Conservation (phyloP, 2,888 invertebrate species). For the Aethes cnicana region DNA sequence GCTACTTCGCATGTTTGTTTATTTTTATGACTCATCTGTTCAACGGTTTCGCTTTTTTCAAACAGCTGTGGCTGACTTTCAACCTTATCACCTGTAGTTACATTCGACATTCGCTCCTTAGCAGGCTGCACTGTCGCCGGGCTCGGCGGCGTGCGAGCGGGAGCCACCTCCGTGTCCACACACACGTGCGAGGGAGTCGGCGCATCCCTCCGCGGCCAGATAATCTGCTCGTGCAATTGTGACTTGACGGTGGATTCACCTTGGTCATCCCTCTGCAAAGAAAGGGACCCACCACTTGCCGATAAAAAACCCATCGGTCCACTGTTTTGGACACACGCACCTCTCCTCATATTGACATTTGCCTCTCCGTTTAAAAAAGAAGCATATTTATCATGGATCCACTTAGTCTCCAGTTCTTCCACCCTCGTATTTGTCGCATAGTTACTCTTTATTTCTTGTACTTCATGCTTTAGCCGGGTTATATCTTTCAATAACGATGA, state of each 20-base stretch:
- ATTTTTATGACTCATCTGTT: no score
- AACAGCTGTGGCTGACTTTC: no score
- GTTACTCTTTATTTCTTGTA: background rate
- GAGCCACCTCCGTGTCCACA: background rate
- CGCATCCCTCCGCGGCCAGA: background rate
- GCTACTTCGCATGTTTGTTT: no score
- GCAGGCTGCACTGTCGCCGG: no score
- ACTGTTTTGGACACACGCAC: background rate
- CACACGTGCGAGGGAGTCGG: background rate
- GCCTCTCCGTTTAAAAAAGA: background rate
- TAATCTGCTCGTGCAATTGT: background rate
- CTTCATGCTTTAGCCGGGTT: background rate
- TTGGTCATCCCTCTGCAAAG: background rate
- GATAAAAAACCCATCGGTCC: constrained; percentile 2
- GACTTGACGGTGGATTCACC: background rate
- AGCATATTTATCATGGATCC: background rate
- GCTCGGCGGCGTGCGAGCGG: no score
- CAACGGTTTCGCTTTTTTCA: no score
- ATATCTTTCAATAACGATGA: background rate
- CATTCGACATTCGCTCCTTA: no score
- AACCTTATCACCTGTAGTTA: no score
- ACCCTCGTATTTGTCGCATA: background rate
- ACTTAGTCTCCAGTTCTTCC: background rate
- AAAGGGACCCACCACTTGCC: background rate
- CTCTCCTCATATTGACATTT: background rate